Evolutionary conservation across 2,888 invertebrate species (phyloP), one percentile per base, ranked within the genome.

Genomic region (Athalia cordata): DNA sequence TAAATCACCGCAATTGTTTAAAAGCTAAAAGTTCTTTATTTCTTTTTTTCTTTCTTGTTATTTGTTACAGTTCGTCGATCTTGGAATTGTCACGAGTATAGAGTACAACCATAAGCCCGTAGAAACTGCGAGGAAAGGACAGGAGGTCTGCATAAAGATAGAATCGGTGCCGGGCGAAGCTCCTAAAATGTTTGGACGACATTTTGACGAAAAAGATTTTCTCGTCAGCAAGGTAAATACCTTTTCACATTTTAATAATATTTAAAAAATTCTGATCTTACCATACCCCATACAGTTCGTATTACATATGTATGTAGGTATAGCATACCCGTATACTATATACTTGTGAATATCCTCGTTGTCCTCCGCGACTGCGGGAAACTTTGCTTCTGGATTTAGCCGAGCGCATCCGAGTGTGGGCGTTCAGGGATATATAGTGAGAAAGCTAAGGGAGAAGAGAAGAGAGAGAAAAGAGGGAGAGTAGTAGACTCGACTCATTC

Each of bases 141-240:
- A 96, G 91, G 97, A 98, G 91, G 97, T 98, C 59, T 98, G 98
- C 92, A 94, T 98, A 87, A 99, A 99, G 92, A 99, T 99, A 84
- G 99, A 99, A 86, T 96, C 98, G 49, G 94, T 97, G 70, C 97
- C 98, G 13, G 99, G 99, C n/a, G 99, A 99, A 91, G 95, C 99
- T 68, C 99, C 99, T 67, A 99, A 99, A 92, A 96, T 99, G 96
- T 98, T 95, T 91, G 99, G 99, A 9, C 93, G 99, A 79, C 99
- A 99, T 92, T 99, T 99, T 91, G 99, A 99, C 88, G 96, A 97
- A 87, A 97, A 95, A 61, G 99, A 99, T 91, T 92, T 97, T 89
- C 93, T 99, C 82, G 94, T 98, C 88, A 99, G 99, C 93, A 98
- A 96, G 95, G 96, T 96, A 90, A 92, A 55, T 11, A 7, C 6